Percentiles rank a stretch among this genome's conserved stretches.
Conservation (phyloP, 2,888 invertebrate species). For the Syritta pipiens region DNA sequence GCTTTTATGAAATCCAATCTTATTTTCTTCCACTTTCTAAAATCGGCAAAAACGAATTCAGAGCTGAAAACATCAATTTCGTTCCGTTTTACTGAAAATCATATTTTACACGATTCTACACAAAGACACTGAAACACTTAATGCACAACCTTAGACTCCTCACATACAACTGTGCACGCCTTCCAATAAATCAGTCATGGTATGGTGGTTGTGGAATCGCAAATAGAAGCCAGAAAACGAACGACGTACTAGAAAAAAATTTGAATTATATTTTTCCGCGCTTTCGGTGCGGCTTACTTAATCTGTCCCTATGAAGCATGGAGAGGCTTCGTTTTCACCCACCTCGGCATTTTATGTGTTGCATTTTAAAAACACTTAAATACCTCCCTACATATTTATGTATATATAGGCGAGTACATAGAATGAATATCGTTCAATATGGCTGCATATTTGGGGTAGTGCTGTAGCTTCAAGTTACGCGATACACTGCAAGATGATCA, state of each 20-base stretch:
- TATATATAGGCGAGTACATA: too few relatives aligned
- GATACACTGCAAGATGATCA: not conserved
- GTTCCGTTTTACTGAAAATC: conserved; percentile 33
- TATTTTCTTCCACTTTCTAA: conserved; percentile 7
- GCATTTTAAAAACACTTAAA: too few relatives aligned
- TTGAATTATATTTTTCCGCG: too few relatives aligned
- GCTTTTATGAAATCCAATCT: conserved; percentile 6
- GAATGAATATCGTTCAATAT: not conserved
- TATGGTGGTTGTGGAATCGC: not conserved
- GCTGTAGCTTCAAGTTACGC: too few relatives aligned
- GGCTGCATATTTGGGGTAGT: not conserved
- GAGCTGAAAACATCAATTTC: conserved; percentile 30
- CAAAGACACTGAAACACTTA: conserved; percentile 7
- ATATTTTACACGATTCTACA: conserved; percentile 32
- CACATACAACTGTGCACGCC: not conserved
- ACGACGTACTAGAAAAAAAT: not conserved
- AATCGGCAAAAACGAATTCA: not conserved
- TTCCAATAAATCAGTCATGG: not conserved
- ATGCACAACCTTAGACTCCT: not conserved
- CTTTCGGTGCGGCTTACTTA: too few relatives aligned
- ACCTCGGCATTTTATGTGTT: too few relatives aligned
- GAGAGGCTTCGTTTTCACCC: too few relatives aligned
- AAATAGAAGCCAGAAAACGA: conserved; percentile 4
- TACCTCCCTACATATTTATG: too few relatives aligned
- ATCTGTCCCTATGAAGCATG: too few relatives aligned